These are phyloP conservation scores for Notiomystis cincta DNA, from an alignment of 2,113 vertebrate genomes.

Conservation along the genomic window DNA sequence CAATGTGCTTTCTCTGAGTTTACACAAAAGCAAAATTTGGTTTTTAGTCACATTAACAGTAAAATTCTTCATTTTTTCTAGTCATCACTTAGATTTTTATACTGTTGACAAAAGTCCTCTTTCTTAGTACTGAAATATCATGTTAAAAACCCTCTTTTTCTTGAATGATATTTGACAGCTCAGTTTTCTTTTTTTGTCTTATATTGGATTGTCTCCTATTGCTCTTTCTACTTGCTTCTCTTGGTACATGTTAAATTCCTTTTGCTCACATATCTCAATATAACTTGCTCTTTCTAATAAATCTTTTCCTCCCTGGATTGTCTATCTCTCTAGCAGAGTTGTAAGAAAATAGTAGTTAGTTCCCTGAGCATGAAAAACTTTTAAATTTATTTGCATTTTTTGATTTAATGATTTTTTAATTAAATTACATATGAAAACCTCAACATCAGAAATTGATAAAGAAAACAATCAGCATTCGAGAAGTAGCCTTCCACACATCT, in stretches of 20 bases:
- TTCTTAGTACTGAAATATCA: not conserved
- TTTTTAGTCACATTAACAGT: not conserved
- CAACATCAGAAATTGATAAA: not conserved
- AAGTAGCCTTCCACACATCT: not conserved
- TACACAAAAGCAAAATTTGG: not conserved
- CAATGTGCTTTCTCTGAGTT: not conserved
- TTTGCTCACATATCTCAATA: not conserved
- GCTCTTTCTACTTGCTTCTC: not conserved
- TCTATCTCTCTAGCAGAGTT: not conserved
- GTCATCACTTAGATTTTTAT: not conserved
- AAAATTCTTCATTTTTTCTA: not conserved
- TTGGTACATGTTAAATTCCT: rapidly evolving
- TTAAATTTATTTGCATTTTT: not conserved
- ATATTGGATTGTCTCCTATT: not conserved
- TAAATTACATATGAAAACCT: not conserved
- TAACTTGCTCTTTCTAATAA: not conserved
- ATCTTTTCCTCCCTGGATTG: not conserved
- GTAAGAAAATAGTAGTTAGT: not conserved
- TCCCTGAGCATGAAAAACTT: not conserved
- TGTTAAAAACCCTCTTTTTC: not conserved
- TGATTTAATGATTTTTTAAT: not conserved
- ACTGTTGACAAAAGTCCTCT: not conserved
- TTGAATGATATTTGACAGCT: not conserved
- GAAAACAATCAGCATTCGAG: not conserved
- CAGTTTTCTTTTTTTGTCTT: not conserved